These are phyloP conservation scores for Dromas ardeola DNA, from an alignment of 2,113 vertebrate species.

Conservation along the genomic window DNA sequence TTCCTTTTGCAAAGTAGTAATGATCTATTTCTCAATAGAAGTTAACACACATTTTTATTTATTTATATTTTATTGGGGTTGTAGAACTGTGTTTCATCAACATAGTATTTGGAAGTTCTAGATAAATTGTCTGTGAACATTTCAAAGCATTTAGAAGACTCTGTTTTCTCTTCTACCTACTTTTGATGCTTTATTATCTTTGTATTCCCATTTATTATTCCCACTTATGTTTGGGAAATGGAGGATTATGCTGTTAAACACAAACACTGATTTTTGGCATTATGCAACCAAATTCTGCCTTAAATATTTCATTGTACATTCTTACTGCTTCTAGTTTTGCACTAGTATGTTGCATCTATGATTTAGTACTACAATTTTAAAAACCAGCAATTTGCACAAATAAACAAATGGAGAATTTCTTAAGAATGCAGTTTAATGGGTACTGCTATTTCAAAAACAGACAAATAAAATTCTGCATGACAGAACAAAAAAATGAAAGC, in stretches of 20 bases:
- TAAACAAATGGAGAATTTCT: not conserved
- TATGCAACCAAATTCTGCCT: not conserved
- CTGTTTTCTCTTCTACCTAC: not conserved
- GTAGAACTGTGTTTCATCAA: not conserved
- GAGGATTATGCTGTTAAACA: not conserved
- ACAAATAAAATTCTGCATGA: not conserved
- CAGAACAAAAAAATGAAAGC: not conserved
- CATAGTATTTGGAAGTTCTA: not conserved
- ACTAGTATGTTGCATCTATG: not conserved
- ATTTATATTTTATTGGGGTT: not conserved
- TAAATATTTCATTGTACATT: not conserved
- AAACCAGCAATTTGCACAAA: not conserved
- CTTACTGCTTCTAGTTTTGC: not conserved
- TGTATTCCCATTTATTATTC: not conserved
- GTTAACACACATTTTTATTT: not conserved
- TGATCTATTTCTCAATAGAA: not conserved
- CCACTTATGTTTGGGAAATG: not conserved
- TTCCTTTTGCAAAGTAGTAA: not conserved
- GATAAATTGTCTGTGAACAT: not conserved
- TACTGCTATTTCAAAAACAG: not conserved
- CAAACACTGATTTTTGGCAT: not conserved
- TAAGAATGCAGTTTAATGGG: not conserved
- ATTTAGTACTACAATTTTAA: not conserved
- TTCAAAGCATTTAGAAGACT: not conserved
- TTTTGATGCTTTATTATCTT: not conserved